A percentile compares a stretch with the other conserved stretches of the same genome.
Evolutionary conservation across 2,113 vertebrate species (phyloP).

Genomic region (Saguinus imperator): DNA sequence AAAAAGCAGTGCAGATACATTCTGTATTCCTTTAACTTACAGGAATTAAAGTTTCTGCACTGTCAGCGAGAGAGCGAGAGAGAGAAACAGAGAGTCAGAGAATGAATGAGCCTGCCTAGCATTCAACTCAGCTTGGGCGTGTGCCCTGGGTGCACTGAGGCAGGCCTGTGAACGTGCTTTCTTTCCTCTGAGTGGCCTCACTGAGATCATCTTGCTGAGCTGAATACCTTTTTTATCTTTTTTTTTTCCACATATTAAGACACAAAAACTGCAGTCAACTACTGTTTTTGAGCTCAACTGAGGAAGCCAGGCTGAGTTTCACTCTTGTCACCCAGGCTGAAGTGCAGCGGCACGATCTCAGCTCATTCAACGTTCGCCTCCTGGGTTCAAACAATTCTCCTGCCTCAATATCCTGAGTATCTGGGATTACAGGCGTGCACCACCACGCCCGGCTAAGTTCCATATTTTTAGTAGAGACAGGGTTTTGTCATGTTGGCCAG

Average conservation of each 20-base stretch:
- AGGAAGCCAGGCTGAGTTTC: background rate
- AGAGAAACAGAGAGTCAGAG: background rate
- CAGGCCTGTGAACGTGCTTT: rapidly evolving
- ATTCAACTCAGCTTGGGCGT: rapidly evolving
- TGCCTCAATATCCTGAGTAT: no score
- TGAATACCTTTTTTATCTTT: background rate
- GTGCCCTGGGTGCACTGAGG: background rate
- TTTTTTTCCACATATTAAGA: background rate
- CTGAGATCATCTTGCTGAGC: background rate
- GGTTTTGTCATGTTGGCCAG: no score
- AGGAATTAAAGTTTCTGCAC: background rate
- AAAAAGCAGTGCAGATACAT: background rate
- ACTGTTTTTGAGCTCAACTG: background rate
- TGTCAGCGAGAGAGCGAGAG: background rate
- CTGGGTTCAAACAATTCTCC: no score
- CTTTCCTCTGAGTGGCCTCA: background rate
- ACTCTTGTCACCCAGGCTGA: no score
- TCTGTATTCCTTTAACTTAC: background rate
- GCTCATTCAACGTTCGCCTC: no score
- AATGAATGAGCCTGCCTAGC: background rate
- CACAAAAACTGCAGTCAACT: background rate
- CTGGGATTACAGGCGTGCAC: no score
- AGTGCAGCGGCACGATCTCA: no score
- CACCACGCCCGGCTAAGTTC: no score
- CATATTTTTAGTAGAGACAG: no score